phyloP scores from a whole-genome alignment of 2,113 vertebrate genomes.

The Rhinopomastus cyanomelas region DNA sequence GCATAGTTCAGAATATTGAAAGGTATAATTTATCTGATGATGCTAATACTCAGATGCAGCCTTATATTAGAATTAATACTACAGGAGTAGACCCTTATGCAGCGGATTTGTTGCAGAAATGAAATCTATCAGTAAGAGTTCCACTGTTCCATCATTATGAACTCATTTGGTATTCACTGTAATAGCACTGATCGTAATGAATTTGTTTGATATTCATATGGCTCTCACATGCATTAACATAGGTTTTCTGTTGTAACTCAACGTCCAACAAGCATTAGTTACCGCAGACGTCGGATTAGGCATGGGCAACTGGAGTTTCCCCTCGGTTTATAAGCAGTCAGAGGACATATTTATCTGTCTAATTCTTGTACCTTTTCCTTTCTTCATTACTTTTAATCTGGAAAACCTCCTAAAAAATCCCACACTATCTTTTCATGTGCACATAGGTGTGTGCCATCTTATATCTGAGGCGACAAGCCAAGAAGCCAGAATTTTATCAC shows the following conservation, averaged over 20 bases:
- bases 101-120: slow-evolving; percentile 80
- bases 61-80: slow-evolving; percentile 74
- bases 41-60: slow-evolving; percentile 72
- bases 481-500: not conserved
- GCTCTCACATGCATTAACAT: slow-evolving; percentile 76
- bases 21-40: slow-evolving; percentile 70
- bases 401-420: not conserved
- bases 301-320: slow-evolving; percentile 43
- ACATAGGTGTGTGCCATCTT: slow-evolving; percentile 14
- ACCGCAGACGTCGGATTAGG: slow-evolving; percentile 70
- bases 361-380: not conserved
- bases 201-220: slow-evolving; percentile 84
- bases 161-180: slow-evolving; percentile 83
- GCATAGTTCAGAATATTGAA: slow-evolving; percentile 43
- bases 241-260: slow-evolving; percentile 78
- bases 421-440: not conserved
- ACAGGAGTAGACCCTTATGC: slow-evolving; percentile 70
- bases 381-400: not conserved
- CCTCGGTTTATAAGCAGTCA: slow-evolving; percentile 11
- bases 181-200: slow-evolving; percentile 81
- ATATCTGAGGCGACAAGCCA: slow-evolving; percentile 2
- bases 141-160: slow-evolving; percentile 81
- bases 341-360: not conserved
- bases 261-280: slow-evolving; percentile 77
- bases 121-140: slow-evolving; percentile 81